Conservation (phyloP, 2,113 vertebrate genomes). For the Lagopus leucura region DNA sequence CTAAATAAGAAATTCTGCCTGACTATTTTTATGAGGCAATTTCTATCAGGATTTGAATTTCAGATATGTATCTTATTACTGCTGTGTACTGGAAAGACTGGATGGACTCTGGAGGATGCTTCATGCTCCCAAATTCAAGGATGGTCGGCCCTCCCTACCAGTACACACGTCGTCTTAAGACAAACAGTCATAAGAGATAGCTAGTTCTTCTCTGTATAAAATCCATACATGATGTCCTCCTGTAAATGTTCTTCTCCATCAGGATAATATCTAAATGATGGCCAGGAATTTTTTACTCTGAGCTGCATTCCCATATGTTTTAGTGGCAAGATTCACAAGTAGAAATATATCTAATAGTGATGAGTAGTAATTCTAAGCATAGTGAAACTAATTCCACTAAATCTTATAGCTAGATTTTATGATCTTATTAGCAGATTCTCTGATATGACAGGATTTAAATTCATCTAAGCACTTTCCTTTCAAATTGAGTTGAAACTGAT, state of each 20-base stretch:
- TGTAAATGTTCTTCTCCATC: background rate
- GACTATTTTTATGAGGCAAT: background rate
- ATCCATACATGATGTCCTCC: background rate
- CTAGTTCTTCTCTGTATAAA: background rate
- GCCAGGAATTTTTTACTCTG: background rate
- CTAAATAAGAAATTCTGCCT: background rate
- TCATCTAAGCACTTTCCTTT: background rate
- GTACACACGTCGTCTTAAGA: background rate
- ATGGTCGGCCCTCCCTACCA: background rate
- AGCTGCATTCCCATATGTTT: background rate
- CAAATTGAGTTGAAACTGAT: background rate
- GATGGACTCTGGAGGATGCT: background rate
- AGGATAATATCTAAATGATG: background rate
- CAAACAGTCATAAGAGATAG: background rate
- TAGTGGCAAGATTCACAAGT: background rate
- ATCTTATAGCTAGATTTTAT: background rate
- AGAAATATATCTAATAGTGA: background rate
- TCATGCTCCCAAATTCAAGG: background rate
- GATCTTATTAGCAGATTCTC: background rate
- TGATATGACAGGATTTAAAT: background rate
- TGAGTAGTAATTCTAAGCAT: accelerated
- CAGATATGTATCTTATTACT: background rate
- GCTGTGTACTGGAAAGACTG: background rate
- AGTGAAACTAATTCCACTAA: background rate
- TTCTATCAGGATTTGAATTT: background rate